A percentile compares a stretch with the other conserved stretches of the same genome.
phyloP scores from a whole-genome alignment of 1,140 invertebrate species.

The Anagrus nilaparvatae region DNA sequence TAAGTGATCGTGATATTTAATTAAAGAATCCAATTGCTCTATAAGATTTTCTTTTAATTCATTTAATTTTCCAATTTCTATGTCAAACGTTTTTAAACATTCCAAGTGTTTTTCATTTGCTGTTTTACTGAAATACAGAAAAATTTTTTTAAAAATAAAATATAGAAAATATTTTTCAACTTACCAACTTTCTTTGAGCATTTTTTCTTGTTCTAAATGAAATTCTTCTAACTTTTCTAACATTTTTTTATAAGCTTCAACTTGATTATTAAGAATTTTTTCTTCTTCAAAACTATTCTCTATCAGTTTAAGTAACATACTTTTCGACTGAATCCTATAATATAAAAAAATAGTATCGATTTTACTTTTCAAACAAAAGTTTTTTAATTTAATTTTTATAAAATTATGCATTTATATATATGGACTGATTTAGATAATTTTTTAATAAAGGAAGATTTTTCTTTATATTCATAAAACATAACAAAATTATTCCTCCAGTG shows the following conservation, averaged over 20 bases:
- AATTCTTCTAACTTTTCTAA: conserved; percentile 9
- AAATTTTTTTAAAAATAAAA: not conserved
- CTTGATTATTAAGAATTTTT: conserved; percentile 10
- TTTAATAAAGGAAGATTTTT: too few species aligned
- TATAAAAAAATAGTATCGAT: too few species aligned
- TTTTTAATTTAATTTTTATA: too few species aligned
- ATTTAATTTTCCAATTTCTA: conserved; percentile 19
- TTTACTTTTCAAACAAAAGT: too few species aligned
- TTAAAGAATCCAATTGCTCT: conserved; percentile 12
- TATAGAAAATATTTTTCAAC: not conserved
- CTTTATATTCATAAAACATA: too few species aligned
- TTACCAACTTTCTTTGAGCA: conserved; percentile 10
- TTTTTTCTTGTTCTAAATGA: conserved; percentile 13
- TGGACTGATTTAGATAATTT: too few species aligned
- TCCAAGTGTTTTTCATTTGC: conserved; percentile 15
- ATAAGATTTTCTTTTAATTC: conserved; percentile 18
- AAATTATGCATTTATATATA: too few species aligned
- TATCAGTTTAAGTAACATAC: conserved; percentile 1
- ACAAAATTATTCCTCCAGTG: too few species aligned
- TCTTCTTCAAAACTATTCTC: conserved; percentile 4
- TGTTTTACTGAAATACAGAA: conserved; percentile 14
- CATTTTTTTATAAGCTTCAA: conserved; percentile 6
- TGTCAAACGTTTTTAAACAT: conserved; percentile 20
- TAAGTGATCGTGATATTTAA: conserved; percentile 13
- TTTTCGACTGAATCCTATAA: too few species aligned